Evolutionary conservation across 2,888 invertebrate species (phyloP).

Genomic region (Baronia brevicornis): DNA sequence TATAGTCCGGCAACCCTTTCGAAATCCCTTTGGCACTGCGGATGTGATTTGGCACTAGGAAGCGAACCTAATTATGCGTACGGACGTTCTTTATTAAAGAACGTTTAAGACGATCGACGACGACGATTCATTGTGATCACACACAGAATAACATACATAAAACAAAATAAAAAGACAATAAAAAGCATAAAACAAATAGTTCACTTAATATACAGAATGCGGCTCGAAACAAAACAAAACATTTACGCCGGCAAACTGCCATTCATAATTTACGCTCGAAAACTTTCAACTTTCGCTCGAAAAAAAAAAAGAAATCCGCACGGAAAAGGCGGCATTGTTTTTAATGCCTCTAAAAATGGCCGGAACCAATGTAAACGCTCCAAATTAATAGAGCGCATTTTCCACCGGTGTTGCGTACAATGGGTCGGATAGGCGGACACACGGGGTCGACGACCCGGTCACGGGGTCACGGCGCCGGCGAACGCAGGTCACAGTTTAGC

Average conservation of each 20-base stretch:
- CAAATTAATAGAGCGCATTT: conserved; percentile 46
- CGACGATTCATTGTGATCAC: neutral
- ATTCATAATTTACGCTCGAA: conserved; percentile 4
- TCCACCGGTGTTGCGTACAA: conserved; percentile 30
- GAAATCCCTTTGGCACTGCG: too few relatives aligned
- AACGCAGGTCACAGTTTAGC: conserved; percentile 20
- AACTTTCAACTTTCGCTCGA: conserved; percentile 16
- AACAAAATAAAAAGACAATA: conserved; percentile 2
- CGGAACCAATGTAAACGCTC: conserved; percentile 36
- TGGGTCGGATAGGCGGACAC: conserved; percentile 25
- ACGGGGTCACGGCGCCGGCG: conserved; percentile 46
- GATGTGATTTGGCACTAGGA: too few relatives aligned
- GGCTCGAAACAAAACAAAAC: conserved; percentile 4
- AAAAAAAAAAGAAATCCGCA: conserved; percentile 17
- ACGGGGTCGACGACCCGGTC: conserved; percentile 53
- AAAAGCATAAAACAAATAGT: conserved; percentile 4
- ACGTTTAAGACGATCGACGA: neutral
- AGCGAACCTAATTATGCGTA: too few relatives aligned
- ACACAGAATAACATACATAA: neutral
- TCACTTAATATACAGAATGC: too few relatives aligned
- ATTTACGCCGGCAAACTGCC: neutral
- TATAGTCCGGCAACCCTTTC: too few relatives aligned
- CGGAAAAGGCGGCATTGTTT: conserved; percentile 36
- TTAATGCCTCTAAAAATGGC: conserved; percentile 32
- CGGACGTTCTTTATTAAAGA: too few relatives aligned